Evolutionary conservation across 2,113 vertebrate genomes (phyloP).

Genomic region (Leuciscus idus): DNA sequence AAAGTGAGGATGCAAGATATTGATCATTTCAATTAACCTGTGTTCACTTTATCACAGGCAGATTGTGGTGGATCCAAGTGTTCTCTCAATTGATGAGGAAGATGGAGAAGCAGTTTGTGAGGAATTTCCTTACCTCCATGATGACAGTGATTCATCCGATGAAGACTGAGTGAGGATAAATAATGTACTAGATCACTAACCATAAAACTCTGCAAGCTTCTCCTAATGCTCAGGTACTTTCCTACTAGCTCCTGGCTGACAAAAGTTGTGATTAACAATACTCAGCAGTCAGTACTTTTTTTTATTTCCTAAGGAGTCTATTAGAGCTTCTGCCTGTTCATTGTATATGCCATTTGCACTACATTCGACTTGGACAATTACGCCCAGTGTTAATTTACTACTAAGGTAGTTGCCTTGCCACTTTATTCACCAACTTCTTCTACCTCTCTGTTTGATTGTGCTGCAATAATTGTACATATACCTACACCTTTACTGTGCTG

Average conservation of each 20-base stretch:
- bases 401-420: slow-evolving; percentile 6
- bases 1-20: slow-evolving; percentile 9
- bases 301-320: neutral
- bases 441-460: slow-evolving; percentile 14
- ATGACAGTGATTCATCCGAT: slow-evolving; percentile 6
- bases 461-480: slow-evolving; percentile 12
- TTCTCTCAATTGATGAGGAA: slow-evolving; percentile 14
- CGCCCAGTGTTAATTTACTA: slow-evolving; percentile 4
- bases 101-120: slow-evolving; percentile 7
- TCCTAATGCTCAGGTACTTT: slow-evolving; percentile 14
- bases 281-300: neutral
- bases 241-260: slow-evolving; percentile 6
- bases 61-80: slow-evolving; percentile 10
- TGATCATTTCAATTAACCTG: neutral
- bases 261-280: neutral
- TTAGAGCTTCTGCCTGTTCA: slow-evolving; percentile 8
- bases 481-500: slow-evolving; percentile 8
- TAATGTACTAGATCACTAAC: slow-evolving; percentile 15
- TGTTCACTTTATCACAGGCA: slow-evolving; percentile 8
- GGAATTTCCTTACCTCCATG: slow-evolving; percentile 10
- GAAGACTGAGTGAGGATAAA: slow-evolving; percentile 13
- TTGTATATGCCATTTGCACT: slow-evolving; percentile 4
- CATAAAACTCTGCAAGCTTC: neutral
- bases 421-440: slow-evolving; percentile 7
- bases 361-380: neutral